Evolutionary conservation across 2,888 invertebrate species (phyloP).

Genomic region (Leucophenga maculata): DNA sequence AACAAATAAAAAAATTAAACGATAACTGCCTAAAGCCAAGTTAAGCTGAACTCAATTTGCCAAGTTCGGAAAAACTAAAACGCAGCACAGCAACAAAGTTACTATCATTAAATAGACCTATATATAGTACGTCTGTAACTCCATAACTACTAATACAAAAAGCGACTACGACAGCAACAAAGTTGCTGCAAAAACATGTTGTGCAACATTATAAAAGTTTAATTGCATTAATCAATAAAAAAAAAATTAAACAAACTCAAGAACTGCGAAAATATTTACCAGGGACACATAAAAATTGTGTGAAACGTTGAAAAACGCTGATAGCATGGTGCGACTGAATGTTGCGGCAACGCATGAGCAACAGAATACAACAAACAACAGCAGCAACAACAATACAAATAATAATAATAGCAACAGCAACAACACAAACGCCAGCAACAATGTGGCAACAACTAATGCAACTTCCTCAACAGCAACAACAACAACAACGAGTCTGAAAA

Average conservation of each 20-base stretch:
- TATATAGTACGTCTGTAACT: no score
- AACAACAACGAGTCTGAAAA: conserved; percentile 58
- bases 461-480: conserved; percentile 51
- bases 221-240: conserved; percentile 26
- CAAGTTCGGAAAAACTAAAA: neutral
- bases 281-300: conserved; percentile 5
- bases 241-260: conserved; percentile 25
- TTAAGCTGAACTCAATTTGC: no score
- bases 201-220: conserved; percentile 18
- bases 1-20: conserved; percentile 9
- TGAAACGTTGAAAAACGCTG: neutral
- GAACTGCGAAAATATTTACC: conserved; percentile 8
- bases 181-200: conserved; percentile 42
- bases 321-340: conserved; percentile 71
- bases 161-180: conserved; percentile 31
- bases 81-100: conserved; percentile 9
- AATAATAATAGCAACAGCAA: conserved; percentile 32
- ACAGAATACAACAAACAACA: conserved; percentile 26
- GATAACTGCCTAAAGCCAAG: conserved; percentile 17
- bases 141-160: no score
- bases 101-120: conserved; percentile 8
- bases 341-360: conserved; percentile 63
- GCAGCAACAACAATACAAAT: conserved; percentile 36
- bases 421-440: conserved; percentile 42
- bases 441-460: conserved; percentile 36